Percentiles rank a stretch among this genome's conserved stretches.
Evolutionary conservation across 35 echinoderm and acorn worm genomes (phyloP).

Genomic region (Diadema setosum): DNA sequence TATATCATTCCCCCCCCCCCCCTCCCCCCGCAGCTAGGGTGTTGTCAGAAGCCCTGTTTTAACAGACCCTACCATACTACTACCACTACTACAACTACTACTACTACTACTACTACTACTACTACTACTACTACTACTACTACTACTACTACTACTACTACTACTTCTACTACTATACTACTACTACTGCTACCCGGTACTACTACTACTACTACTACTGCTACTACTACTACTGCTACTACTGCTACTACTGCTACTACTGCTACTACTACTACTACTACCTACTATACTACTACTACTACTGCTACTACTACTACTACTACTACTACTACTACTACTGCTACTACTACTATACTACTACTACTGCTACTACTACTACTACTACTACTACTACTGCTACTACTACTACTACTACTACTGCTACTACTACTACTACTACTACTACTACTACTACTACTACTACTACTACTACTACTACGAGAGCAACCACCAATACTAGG

Average conservation of each 20-base stretch:
- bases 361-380: constrained; percentile 31
- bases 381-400: constrained; percentile 27
- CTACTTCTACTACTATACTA: background rate
- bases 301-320: constrained; percentile 37
- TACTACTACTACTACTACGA: constrained; percentile 34
- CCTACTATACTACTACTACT: constrained; percentile 24
- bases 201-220: background rate
- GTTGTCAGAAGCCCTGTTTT: too few relatives aligned
- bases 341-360: background rate
- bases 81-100: constrained; percentile 27
- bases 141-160: constrained; percentile 23
- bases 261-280: constrained; percentile 31
- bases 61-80: too few relatives aligned
- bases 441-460: constrained; percentile 34
- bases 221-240: background rate
- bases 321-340: constrained; percentile 38
- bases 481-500: too few relatives aligned
- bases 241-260: background rate
- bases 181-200: background rate
- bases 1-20: too few relatives aligned
- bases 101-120: constrained; percentile 43
- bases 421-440: constrained; percentile 33
- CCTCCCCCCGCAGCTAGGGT: too few relatives aligned
- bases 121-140: constrained; percentile 38
- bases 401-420: constrained; percentile 25